These are phyloP conservation scores for Danaus chrysippus DNA, from an alignment of 2,888 invertebrate genomes.

Conservation along the genomic window DNA sequence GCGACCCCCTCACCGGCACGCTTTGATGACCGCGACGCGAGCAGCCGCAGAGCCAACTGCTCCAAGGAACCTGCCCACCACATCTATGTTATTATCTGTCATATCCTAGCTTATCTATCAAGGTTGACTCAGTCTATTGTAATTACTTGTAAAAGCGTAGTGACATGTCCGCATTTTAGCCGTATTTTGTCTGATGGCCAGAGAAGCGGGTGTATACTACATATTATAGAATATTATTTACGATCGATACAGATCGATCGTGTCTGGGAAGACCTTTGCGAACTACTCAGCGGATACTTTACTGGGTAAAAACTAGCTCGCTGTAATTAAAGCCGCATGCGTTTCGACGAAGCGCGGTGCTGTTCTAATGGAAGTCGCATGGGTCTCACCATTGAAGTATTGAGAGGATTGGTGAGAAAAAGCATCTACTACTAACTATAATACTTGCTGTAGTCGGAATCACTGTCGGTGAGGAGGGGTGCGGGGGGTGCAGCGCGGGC, in stretches of 20 bases:
- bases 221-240: no score
- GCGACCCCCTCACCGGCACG: conserved; percentile 19
- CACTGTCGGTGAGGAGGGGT: conserved; percentile 52
- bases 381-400: conserved; percentile 42
- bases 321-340: conserved; percentile 30
- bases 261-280: no score
- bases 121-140: background rate
- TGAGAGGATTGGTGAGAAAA: conserved; percentile 49
- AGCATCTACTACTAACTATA: conserved; percentile 78
- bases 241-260: no score
- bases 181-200: no score
- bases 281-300: conserved; percentile 2
- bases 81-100: no score
- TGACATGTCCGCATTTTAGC: background rate
- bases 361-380: conserved; percentile 29
- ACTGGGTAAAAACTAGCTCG: conserved; percentile 19
- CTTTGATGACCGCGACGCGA: conserved; percentile 51
- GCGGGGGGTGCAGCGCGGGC: conserved; percentile 31
- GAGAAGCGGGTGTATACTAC: no score
- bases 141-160: background rate
- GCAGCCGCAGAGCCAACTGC: conserved; percentile 63
- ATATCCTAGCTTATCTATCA: background rate
- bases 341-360: conserved; percentile 31
- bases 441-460: conserved; percentile 79
- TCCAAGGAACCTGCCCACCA: conserved; percentile 60